Percentiles rank a stretch among this genome's conserved stretches.
phyloP scores from a whole-genome alignment of 2,888 invertebrate species.

The Eustalomyia histrio region DNA sequence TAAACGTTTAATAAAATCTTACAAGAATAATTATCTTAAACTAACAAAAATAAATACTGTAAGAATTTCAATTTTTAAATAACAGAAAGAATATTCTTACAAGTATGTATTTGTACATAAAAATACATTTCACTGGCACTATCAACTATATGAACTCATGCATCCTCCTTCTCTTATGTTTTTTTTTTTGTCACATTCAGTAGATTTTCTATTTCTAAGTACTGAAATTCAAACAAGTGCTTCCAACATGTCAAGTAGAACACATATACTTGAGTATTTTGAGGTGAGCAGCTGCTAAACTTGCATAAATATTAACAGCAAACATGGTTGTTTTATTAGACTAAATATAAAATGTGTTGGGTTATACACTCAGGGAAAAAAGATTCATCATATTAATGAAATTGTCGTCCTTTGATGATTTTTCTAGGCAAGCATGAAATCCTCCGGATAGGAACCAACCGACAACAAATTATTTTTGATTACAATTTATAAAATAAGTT shows the following conservation, averaged over 20 bases:
- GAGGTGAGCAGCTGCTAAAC: conserved; percentile 19
- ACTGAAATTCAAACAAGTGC: conserved; percentile 33
- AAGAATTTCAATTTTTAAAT: background rate
- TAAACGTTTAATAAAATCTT: background rate
- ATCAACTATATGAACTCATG: too few species aligned
- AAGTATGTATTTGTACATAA: too few species aligned
- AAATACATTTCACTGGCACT: too few species aligned
- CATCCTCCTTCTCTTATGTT: background rate
- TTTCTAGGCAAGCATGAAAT: too few species aligned
- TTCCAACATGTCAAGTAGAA: conserved; percentile 15
- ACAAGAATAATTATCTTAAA: conserved; percentile 3
- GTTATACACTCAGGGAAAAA: too few species aligned
- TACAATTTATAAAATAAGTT: too few species aligned
- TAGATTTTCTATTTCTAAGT: background rate
- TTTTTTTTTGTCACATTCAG: too few species aligned
- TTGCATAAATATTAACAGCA: background rate
- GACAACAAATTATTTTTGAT: too few species aligned
- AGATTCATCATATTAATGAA: too few species aligned
- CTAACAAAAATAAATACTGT: background rate
- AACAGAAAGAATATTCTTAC: too few species aligned
- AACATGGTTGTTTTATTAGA: background rate
- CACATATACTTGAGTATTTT: conserved; percentile 5
- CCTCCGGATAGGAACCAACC: too few species aligned
- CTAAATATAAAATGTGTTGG: background rate
- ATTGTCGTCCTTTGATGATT: too few species aligned